Percentiles rank a stretch among this genome's conserved stretches.
Evolutionary conservation across 2,797 vertebrate species (phyloP).

Genomic region (Bradypodion pumilum): DNA sequence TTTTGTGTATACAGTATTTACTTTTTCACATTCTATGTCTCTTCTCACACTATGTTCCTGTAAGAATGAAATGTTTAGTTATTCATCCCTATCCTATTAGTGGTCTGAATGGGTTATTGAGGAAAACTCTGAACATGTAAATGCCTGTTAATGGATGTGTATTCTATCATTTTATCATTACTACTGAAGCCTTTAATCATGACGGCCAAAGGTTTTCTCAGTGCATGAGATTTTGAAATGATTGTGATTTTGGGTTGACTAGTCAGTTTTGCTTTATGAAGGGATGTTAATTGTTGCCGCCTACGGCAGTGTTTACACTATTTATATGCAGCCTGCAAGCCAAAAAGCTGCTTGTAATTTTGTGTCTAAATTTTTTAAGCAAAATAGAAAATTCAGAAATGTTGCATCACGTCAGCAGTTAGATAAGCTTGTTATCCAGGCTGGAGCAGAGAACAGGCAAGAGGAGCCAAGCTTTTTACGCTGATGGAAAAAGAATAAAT

Average conservation of each 20-base stretch:
- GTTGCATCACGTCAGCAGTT: neutral
- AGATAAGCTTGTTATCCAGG: conserved; percentile 21
- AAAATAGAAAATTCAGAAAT: conserved; percentile 20
- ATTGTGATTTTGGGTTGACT: neutral
- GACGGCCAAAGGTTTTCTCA: neutral
- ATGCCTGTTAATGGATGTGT: neutral
- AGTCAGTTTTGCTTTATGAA: neutral
- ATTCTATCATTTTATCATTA: neutral
- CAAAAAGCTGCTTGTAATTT: neutral
- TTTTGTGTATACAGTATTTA: neutral
- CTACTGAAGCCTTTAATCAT: neutral
- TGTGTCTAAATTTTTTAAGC: conserved; percentile 11
- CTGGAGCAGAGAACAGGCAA: neutral
- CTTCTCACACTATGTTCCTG: neutral
- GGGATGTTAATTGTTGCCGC: neutral
- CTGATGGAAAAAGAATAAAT: too few relatives aligned
- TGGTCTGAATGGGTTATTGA: neutral
- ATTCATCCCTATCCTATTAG: neutral
- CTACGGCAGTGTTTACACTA: neutral
- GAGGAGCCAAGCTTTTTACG: neutral
- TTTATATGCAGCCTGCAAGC: neutral
- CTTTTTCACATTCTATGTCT: conserved; percentile 9
- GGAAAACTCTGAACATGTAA: conserved; percentile 23
- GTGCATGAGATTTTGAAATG: neutral
- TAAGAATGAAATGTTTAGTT: conserved; percentile 6